phyloP scores from a whole-genome alignment of 1,140 invertebrate species.

The Dendroctonus valens region DNA sequence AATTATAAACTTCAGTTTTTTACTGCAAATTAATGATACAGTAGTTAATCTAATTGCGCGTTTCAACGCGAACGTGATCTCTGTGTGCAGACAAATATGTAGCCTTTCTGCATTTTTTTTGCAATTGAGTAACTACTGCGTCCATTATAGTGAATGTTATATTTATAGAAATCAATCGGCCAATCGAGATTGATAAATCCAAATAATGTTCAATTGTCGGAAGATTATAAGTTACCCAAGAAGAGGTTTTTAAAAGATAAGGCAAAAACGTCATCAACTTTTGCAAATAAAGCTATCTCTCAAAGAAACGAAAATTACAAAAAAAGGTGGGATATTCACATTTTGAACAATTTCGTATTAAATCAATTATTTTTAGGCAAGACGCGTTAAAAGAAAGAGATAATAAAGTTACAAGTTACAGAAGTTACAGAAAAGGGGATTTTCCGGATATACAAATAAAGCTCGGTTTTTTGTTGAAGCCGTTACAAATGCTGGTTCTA shows the following conservation, averaged over 20 bases:
- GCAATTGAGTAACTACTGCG: too few species aligned
- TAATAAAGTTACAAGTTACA: conserved; percentile 53
- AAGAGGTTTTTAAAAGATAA: conserved; percentile 54
- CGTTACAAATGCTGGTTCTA: conserved; percentile 61
- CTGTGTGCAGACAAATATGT: too few species aligned
- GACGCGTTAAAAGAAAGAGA: conserved; percentile 51
- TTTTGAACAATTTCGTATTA: background rate
- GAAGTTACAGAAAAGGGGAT: conserved; percentile 66
- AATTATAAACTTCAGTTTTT: too few species aligned
- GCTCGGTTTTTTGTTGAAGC: conserved; percentile 59
- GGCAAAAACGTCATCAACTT: conserved; percentile 47
- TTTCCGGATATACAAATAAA: conserved; percentile 71
- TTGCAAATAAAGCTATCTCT: conserved; percentile 50
- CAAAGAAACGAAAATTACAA: conserved; percentile 44
- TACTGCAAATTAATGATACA: too few species aligned
- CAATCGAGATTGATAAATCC: conserved; percentile 35
- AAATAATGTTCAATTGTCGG: conserved; percentile 30
- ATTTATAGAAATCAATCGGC: background rate
- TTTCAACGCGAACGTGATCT: too few species aligned
- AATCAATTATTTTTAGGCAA: conserved; percentile 34
- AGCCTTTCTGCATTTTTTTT: too few species aligned
- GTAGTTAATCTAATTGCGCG: too few species aligned
- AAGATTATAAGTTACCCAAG: conserved; percentile 35
- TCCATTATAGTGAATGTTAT: too few species aligned
- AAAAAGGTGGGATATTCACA: background rate